Evolutionary conservation across 2,797 vertebrate genomes (phyloP).

Genomic region (Xiphophorus birchmanni): DNA sequence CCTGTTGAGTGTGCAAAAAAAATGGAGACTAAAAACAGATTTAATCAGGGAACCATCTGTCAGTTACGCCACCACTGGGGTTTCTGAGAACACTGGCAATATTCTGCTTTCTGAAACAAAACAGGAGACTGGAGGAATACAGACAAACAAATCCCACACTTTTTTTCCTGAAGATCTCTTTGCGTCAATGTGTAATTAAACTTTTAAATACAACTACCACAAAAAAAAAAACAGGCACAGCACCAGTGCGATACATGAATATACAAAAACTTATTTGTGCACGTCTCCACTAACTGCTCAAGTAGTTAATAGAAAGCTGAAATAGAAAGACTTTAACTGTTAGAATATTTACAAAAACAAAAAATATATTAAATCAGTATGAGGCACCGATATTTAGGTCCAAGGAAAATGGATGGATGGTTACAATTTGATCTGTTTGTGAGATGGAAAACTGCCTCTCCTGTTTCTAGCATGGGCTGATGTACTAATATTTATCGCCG

Average conservation of each 20-base stretch:
- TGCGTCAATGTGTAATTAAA: background rate
- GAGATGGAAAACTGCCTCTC: background rate
- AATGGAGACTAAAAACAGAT: background rate
- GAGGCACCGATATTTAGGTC: background rate
- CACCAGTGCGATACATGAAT: background rate
- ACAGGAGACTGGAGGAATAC: background rate
- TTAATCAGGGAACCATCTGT: slow-evolving; percentile 19
- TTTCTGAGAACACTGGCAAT: background rate
- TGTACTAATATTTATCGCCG: background rate
- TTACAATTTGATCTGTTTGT: background rate
- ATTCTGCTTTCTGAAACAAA: background rate
- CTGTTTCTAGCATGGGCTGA: background rate
- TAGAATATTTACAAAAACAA: background rate
- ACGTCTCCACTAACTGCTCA: background rate
- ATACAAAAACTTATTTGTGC: background rate
- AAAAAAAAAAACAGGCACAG: background rate
- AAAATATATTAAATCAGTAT: background rate
- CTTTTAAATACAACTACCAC: background rate
- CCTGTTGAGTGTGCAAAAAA: background rate
- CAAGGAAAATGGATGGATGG: background rate
- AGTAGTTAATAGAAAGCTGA: background rate
- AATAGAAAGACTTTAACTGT: background rate
- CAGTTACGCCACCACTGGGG: slow-evolving; percentile 1
- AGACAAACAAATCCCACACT: background rate
- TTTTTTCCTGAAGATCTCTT: background rate